These are phyloP conservation scores for Dunckerocampus dactyliophorus DNA, from an alignment of 2,113 vertebrate species.

Conservation along the genomic window DNA sequence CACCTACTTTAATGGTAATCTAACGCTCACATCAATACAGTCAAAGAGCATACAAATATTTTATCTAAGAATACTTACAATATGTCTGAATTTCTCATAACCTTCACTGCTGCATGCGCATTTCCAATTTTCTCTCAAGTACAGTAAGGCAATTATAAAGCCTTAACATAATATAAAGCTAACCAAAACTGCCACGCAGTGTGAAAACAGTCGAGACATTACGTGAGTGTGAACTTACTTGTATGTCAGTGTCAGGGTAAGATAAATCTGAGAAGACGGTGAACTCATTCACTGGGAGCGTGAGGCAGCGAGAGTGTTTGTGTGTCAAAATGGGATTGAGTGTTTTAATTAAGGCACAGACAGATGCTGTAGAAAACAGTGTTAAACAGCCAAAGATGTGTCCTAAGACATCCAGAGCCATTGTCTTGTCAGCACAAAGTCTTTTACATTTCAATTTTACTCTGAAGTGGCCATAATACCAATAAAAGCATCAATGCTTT, in stretches of 20 bases:
- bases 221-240: conserved; percentile 6
- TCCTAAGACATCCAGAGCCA: conserved; percentile 51
- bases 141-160: conserved; percentile 15
- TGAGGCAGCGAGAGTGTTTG: conserved; percentile 33
- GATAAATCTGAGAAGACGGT: conserved; percentile 47
- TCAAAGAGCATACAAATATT: too few species aligned
- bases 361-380: conserved; percentile 66
- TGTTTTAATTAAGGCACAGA: conserved; percentile 73
- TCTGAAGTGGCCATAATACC: conserved; percentile 34
- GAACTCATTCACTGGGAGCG: conserved; percentile 39
- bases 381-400: conserved; percentile 65
- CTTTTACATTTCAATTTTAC: conserved; percentile 42
- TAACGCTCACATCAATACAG: not conserved
- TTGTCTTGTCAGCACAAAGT: conserved; percentile 28
- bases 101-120: not conserved
- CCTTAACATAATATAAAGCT: conserved; percentile 9
- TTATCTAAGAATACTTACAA: not conserved
- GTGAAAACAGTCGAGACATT: conserved; percentile 2
- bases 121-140: conserved; percentile 10
- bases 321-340: conserved; percentile 64
- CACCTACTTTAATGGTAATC: not conserved
- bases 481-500: conserved; percentile 41
- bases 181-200: conserved; percentile 15
- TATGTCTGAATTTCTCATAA: not conserved
- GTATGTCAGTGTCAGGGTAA: conserved; percentile 19